Evolutionary conservation across 2,888 invertebrate species (phyloP).

Genomic region (Elysia crispata): DNA sequence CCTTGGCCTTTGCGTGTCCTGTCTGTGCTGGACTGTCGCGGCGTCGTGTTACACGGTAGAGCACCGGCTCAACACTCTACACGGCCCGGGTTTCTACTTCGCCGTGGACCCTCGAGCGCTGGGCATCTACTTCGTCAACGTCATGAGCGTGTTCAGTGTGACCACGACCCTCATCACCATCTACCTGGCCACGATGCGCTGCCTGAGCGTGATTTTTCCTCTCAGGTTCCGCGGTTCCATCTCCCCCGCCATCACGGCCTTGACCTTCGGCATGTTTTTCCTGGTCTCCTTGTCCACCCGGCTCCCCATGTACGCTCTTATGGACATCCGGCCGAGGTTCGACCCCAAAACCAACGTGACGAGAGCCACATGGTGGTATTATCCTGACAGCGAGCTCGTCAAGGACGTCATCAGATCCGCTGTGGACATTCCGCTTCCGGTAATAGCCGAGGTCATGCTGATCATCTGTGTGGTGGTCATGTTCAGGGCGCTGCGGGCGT

Average conservation of each 20-base stretch:
- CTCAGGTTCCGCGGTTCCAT: constrained; percentile 30
- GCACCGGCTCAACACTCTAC: no score
- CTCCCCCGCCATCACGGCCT: background rate
- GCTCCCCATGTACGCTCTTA: constrained; percentile 3
- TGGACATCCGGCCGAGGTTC: constrained; percentile 13
- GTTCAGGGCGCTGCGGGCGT: constrained; percentile 13
- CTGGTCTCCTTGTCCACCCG: constrained; percentile 19
- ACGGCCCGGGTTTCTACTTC: background rate
- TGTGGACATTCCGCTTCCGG: constrained; percentile 13
- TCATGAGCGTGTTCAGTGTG: constrained; percentile 1
- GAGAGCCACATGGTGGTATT: constrained; percentile 12
- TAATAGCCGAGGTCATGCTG: constrained; percentile 22
- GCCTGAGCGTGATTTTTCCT: constrained; percentile 31
- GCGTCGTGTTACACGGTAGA: no score
- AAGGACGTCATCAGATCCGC: constrained; percentile 26
- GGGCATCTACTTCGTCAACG: constrained; percentile 26
- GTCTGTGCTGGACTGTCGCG: no score
- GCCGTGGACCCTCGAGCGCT: constrained; percentile 12
- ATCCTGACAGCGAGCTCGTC: constrained; percentile 19
- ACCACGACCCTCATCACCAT: constrained; percentile 30
- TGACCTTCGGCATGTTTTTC: background rate
- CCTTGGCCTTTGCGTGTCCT: no score
- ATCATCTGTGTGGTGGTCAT: constrained; percentile 29
- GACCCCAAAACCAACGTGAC: constrained; percentile 1
- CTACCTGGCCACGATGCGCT: constrained; percentile 33